Evolutionary conservation across 2,797 vertebrate species (phyloP).

Genomic region (Oceanodroma leucorhoa): DNA sequence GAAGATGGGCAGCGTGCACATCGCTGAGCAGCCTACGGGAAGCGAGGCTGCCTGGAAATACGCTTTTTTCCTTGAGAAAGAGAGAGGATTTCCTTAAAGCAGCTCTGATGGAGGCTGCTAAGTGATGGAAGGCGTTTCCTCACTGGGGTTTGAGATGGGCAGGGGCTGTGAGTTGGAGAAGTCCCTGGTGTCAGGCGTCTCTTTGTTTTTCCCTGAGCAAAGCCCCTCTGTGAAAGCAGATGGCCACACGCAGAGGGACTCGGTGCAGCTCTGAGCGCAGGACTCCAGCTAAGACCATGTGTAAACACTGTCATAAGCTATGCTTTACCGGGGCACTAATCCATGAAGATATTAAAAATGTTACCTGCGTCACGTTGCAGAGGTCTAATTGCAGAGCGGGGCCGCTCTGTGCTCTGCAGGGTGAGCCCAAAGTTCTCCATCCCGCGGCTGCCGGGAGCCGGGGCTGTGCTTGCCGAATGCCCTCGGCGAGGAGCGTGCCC

Average conservation of each 20-base stretch:
- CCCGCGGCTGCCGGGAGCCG: background rate
- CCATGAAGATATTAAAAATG: background rate
- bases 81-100: background rate
- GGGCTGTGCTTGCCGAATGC: background rate
- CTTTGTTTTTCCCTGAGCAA: background rate
- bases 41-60: background rate
- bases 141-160: background rate
- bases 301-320: background rate
- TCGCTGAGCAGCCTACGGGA: fast-evolving
- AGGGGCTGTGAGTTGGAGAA: background rate
- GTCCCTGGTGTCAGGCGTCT: background rate
- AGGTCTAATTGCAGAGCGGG: background rate
- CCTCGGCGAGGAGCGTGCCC: fast-evolving
- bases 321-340: background rate
- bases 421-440: fast-evolving
- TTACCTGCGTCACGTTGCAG: background rate
- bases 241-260: background rate
- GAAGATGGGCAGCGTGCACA: fast-evolving
- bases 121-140: background rate
- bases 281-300: background rate
- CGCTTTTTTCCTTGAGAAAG: background rate
- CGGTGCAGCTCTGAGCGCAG: fast-evolving
- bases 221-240: background rate
- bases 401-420: background rate
- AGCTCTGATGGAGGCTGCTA: background rate